phyloP scores from a whole-genome alignment of 2,113 vertebrate genomes.

The rat (Rattus norvegicus) region DNA sequence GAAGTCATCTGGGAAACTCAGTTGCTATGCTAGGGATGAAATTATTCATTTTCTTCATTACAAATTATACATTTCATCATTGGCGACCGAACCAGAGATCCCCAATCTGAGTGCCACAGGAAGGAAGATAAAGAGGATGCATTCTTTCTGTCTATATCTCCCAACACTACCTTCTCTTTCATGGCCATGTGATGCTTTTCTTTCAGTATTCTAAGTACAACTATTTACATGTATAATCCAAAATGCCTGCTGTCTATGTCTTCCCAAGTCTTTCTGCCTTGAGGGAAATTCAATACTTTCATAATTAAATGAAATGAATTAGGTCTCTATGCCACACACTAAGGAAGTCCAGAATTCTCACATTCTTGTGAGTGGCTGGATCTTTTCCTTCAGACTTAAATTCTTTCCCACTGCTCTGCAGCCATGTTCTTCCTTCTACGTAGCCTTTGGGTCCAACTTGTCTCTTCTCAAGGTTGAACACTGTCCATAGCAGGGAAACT shows the following conservation, averaged over 20 bases:
- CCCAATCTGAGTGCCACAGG: not conserved
- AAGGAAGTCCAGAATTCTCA: not conserved
- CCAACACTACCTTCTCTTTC: not conserved
- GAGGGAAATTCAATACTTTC: not conserved
- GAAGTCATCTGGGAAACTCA: not conserved
- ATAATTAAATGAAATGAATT: conserved; percentile 56
- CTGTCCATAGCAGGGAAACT: not conserved
- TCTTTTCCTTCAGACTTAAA: not conserved
- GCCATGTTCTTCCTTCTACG: not conserved
- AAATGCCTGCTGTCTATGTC: not conserved
- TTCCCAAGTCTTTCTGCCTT: not conserved
- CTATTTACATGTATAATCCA: conserved; percentile 53
- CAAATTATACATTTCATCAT: not conserved
- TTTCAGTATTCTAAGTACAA: not conserved
- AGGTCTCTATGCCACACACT: not conserved
- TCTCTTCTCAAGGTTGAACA: not conserved
- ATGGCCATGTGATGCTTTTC: not conserved
- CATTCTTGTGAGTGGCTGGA: not conserved
- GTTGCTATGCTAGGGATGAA: not conserved
- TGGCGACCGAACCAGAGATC: not conserved
- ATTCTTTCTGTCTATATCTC: not conserved
- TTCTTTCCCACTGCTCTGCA: not conserved
- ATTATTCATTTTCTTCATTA: not conserved
- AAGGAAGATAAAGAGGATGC: not conserved
- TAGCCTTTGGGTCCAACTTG: not conserved